Conservation (phyloP, 2,888 invertebrate genomes). For the Dinocampus coccinellae region DNA sequence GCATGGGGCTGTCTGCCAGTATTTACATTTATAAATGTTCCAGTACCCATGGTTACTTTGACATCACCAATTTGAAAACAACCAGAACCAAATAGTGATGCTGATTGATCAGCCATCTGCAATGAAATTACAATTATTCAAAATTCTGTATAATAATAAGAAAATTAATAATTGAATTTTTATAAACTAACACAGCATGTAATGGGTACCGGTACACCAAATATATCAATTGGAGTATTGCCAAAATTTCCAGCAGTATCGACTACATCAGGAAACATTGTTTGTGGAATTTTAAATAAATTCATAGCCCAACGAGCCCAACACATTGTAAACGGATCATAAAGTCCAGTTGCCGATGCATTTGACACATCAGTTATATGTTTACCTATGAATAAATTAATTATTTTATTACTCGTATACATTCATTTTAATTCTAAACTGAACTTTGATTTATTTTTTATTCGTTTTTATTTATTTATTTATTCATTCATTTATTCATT, state of each 20-base stretch:
- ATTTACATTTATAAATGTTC: slow-evolving; percentile 89
- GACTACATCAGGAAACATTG: slow-evolving; percentile 84
- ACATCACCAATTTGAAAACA: slow-evolving; percentile 84
- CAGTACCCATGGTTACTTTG: slow-evolving; percentile 93
- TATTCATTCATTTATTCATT: too few relatives aligned
- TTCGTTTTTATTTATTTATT: not conserved
- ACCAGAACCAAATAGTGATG: slow-evolving; percentile 89
- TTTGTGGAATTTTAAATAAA: slow-evolving; percentile 80
- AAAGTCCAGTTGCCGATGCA: slow-evolving; percentile 92
- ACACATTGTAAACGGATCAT: slow-evolving; percentile 89
- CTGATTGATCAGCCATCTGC: slow-evolving; percentile 89
- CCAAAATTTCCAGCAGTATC: slow-evolving; percentile 85
- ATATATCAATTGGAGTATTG: slow-evolving; percentile 74
- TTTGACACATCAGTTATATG: slow-evolving; percentile 92
- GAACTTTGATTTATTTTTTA: too few relatives aligned
- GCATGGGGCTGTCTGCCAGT: slow-evolving; percentile 84
- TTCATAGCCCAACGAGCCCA: slow-evolving; percentile 84
- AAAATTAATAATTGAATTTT: not conserved
- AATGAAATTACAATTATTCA: too few relatives aligned
- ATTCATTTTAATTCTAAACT: too few relatives aligned
- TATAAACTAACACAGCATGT: slow-evolving; percentile 77
- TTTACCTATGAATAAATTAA: slow-evolving; percentile 47
- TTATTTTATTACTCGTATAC: not conserved
- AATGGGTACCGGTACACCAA: slow-evolving; percentile 85
- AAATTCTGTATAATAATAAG: not conserved